phyloP scores from a whole-genome alignment of 2,888 invertebrate genomes.

The Papilio elwesi region DNA sequence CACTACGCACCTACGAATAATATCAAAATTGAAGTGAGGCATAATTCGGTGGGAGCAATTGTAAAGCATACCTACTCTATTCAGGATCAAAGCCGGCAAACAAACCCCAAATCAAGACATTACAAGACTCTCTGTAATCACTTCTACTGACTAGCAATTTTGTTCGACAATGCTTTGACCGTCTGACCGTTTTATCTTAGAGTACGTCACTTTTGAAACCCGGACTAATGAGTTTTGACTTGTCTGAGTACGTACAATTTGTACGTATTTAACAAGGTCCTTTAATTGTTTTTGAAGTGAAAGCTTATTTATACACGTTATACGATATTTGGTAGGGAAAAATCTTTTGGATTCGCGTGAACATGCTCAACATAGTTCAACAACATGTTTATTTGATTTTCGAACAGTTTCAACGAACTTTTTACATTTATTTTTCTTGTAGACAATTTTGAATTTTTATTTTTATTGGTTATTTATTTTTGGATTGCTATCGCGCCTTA shows the following conservation, averaged over 20 bases:
- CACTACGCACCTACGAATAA: background rate
- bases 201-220: background rate
- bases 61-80: background rate
- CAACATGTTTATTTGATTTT: no score
- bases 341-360: no score
- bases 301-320: no score
- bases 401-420: no score
- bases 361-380: no score
- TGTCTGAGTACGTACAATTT: background rate
- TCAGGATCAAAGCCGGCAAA: background rate
- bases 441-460: no score
- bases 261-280: no score
- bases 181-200: conserved; percentile 18
- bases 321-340: no score
- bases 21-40: background rate
- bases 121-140: background rate
- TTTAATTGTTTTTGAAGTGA: no score
- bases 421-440: no score
- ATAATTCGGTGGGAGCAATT: background rate
- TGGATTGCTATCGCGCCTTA: no score
- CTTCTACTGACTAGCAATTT: background rate
- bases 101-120: background rate
- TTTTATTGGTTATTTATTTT: no score
- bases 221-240: background rate
- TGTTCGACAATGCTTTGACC: conserved; percentile 8